These are phyloP conservation scores for Isurus oxyrinchus DNA, from an alignment of 2,113 vertebrate species.

Conservation along the genomic window DNA sequence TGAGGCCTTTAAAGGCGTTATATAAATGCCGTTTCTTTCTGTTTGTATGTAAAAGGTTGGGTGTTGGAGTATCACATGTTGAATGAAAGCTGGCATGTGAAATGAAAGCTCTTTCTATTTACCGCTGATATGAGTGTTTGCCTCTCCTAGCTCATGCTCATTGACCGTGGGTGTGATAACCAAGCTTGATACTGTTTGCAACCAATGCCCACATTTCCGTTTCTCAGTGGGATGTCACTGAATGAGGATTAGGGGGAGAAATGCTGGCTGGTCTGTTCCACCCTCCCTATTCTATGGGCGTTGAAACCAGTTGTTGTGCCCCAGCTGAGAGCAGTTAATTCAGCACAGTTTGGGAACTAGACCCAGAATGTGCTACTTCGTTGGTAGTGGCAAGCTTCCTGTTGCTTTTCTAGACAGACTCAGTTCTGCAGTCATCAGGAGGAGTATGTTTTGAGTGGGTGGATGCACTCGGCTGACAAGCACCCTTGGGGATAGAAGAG, in stretches of 20 bases:
- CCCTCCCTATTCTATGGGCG: background rate
- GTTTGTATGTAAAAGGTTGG: background rate
- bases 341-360: background rate
- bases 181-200: background rate
- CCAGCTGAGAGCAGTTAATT: background rate
- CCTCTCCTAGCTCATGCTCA: background rate
- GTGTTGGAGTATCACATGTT: background rate
- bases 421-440: background rate
- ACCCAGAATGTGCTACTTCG: background rate
- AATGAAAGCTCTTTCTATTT: background rate
- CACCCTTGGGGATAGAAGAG: conserved; percentile 10
- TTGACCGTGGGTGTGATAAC: background rate
- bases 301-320: background rate
- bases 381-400: background rate
- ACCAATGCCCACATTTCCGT: background rate
- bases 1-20: background rate
- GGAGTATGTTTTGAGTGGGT: conserved; percentile 17
- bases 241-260: background rate
- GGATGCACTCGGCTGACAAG: conserved; percentile 12
- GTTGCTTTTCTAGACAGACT: background rate
- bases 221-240: background rate
- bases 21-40: background rate
- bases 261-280: background rate
- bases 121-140: background rate
- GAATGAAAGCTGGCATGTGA: background rate